Conservation (phyloP, 2,888 invertebrate species). For the Pseudolycoriella hygida region DNA sequence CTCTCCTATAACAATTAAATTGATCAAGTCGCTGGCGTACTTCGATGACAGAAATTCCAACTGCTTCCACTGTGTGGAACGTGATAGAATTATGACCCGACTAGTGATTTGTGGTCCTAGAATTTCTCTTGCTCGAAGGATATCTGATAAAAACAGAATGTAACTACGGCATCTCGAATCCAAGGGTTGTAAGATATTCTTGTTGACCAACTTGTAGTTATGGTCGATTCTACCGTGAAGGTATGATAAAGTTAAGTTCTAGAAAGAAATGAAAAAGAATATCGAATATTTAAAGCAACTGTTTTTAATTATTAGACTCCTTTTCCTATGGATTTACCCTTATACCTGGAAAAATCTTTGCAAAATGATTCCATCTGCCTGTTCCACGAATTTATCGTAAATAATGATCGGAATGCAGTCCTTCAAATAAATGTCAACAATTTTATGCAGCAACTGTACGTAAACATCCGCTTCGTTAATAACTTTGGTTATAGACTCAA, state of each 20-base stretch:
- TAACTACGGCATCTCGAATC: constrained; percentile 40
- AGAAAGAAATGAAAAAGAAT: neutral
- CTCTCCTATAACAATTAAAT: constrained; percentile 50
- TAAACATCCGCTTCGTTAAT: constrained; percentile 39
- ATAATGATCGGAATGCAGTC: constrained; percentile 47
- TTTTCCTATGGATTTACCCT: neutral
- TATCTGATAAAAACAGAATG: constrained; percentile 47
- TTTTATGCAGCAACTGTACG: constrained; percentile 37
- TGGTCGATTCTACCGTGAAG: constrained; percentile 43
- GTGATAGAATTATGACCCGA: constrained; percentile 47
- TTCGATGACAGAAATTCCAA: constrained; percentile 47
- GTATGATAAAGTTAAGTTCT: constrained; percentile 33
- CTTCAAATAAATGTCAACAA: constrained; percentile 39
- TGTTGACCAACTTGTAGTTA: constrained; percentile 30
- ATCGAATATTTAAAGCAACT: neutral
- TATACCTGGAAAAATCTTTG: constrained; percentile 36
- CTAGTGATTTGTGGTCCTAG: constrained; percentile 42
- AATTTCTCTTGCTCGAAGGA: constrained; percentile 35
- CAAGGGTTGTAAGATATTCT: constrained; percentile 23
- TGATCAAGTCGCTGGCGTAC: constrained; percentile 44
- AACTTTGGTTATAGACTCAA: constrained; percentile 17
- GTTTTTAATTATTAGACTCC: neutral
- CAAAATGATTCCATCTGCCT: constrained; percentile 35
- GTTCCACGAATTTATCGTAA: constrained; percentile 42
- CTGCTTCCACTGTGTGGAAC: constrained; percentile 57